These are phyloP conservation scores for Alouatta palliata DNA, from an alignment of 2,113 vertebrate genomes.

Conservation along the genomic window DNA sequence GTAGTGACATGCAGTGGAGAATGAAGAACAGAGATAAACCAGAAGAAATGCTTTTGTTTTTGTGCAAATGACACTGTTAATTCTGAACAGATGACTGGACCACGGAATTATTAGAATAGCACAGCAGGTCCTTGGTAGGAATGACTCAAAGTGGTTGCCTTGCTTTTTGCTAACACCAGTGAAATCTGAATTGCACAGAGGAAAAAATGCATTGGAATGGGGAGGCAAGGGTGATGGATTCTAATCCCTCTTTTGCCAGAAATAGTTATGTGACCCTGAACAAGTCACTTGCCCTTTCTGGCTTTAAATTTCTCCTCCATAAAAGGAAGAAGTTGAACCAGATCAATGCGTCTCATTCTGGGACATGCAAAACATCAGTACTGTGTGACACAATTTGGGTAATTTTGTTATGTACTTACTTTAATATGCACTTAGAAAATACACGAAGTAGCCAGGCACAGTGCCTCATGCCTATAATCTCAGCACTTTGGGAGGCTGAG, in stretches of 20 bases:
- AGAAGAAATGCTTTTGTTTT: slow-evolving; percentile 32
- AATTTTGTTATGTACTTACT: background rate
- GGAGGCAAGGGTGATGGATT: background rate
- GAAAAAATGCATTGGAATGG: background rate
- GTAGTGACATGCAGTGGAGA: slow-evolving; percentile 47
- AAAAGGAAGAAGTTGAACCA: background rate
- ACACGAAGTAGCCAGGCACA: too few relatives aligned
- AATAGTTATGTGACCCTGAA: background rate
- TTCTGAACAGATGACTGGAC: slow-evolving; percentile 55
- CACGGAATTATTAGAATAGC: background rate
- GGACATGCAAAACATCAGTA: background rate
- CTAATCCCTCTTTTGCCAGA: background rate
- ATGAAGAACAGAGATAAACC: slow-evolving; percentile 63
- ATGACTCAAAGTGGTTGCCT: background rate
- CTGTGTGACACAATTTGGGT: background rate
- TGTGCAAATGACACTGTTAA: background rate
- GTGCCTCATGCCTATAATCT: background rate
- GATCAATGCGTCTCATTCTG: background rate
- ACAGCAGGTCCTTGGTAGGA: background rate
- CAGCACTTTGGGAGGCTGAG: background rate
- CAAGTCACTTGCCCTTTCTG: background rate
- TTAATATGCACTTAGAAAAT: background rate
- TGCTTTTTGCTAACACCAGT: background rate
- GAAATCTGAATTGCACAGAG: background rate
- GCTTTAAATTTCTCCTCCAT: background rate